Base-by-base conservation (phyloP, 2,888 invertebrate genomes). In the Aspidiotus destructor region DNA sequence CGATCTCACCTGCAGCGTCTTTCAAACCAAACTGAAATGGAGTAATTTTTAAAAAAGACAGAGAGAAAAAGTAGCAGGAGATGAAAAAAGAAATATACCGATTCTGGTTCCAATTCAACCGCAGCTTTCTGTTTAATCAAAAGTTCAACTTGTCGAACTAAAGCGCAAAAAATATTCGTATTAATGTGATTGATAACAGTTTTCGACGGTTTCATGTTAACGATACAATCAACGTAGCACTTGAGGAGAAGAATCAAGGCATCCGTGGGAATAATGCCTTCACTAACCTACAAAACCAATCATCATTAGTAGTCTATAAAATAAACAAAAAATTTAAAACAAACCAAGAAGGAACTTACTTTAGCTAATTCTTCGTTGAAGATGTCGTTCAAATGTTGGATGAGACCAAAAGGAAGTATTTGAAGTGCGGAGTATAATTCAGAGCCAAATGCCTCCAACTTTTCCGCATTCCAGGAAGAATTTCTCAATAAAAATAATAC, bases 161-260 rank as follows among this genome's bases (percentile, higher is more conserved):
- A 42, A 16, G 17, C 55, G 41, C 54, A 16, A 28, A 69, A 69
- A 42, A 69, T 57, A 57, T 48, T 61, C 7, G n/a, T 11, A 52
- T 57, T 52, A 8, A 69, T 69, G 17, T 42, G 42, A n/a, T 69
- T 69, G 7, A 69, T 48, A 7, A 57, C n/a, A 16, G 54, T 53
- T 62, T 62, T 69, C 1, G 54, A 15, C 41, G 69, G 69, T 62
- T 62, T 40, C n/a, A 69, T 41, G 42, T 62, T 55, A 10, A 41
- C 57, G 48, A 69, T 62, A 69, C 69, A 84, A 57, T 78, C 75
- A 6, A 85, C 81, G 76, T 89, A 87, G 0, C 92, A 90, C 8
- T 80, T 80, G 7, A 92, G 73, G 16, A 94, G 80, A 65, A 81
- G 79, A 0, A 83, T 80, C 0, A 87, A 78, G 17, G 81, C 78